Conservation (phyloP, 2,888 invertebrate genomes). For the Agriotes lineatus region DNA sequence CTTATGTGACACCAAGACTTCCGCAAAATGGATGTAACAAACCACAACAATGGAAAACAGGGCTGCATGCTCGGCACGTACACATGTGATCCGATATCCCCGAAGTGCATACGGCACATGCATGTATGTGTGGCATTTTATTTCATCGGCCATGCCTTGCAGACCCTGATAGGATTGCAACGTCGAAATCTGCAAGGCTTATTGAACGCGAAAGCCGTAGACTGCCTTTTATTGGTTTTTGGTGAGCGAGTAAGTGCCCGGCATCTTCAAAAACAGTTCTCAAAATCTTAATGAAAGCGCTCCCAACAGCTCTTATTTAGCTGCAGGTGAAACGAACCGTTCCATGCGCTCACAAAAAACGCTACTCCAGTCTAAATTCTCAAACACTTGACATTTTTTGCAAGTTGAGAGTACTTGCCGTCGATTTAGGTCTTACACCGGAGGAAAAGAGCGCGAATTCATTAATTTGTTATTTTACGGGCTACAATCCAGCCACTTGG, state of each 20-base stretch:
- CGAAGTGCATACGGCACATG: slow-evolving; percentile 48
- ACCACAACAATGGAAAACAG: slow-evolving; percentile 41
- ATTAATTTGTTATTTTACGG: slow-evolving; percentile 25
- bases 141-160: slow-evolving; percentile 13
- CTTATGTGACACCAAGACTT: slow-evolving; percentile 26
- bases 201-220: slow-evolving; percentile 12
- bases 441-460: slow-evolving; percentile 24
- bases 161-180: slow-evolving; percentile 14
- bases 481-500: neutral
- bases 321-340: slow-evolving; percentile 43
- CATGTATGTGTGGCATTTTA: slow-evolving; percentile 36
- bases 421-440: slow-evolving; percentile 32
- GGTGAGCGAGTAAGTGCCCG: slow-evolving; percentile 14
- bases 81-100: slow-evolving; percentile 49
- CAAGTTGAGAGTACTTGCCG: slow-evolving; percentile 37
- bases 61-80: slow-evolving; percentile 48
- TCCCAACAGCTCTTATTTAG: slow-evolving; percentile 36
- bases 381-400: slow-evolving; percentile 49
- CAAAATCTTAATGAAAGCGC: slow-evolving; percentile 29
- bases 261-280: slow-evolving; percentile 19
- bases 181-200: slow-evolving; percentile 9
- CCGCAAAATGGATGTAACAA: slow-evolving; percentile 38
- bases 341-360: slow-evolving; percentile 24
- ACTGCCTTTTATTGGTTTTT: slow-evolving; percentile 10
- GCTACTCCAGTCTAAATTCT: slow-evolving; percentile 35